Evolutionary conservation across 1,140 invertebrate genomes (phyloP).

Genomic region (Oryctes rhinoceros): DNA sequence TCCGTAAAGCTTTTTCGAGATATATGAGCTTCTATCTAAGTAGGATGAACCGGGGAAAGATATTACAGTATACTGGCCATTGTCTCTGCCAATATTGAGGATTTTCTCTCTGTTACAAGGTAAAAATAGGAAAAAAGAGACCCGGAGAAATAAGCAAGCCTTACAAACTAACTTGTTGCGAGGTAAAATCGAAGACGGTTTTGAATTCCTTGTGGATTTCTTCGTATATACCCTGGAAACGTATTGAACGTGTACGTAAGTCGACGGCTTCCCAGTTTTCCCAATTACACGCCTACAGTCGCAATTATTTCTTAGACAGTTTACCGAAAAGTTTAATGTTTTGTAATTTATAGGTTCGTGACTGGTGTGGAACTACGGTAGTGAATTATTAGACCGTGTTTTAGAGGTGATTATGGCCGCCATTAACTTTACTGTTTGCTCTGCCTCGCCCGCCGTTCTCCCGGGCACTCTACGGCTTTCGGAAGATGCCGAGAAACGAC

Average conservation of each 20-base stretch:
- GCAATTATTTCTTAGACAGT: slow-evolving; percentile 56
- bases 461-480: not conserved
- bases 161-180: not conserved
- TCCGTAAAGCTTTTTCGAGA: no score
- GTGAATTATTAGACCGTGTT: slow-evolving; percentile 51
- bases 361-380: slow-evolving; percentile 47
- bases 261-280: slow-evolving; percentile 44
- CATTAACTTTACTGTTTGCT: slow-evolving; percentile 49
- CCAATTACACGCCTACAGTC: slow-evolving; percentile 54
- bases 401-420: slow-evolving; percentile 51
- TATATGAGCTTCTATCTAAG: no score
- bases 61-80: not conserved
- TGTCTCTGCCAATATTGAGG: not conserved
- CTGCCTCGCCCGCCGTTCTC: not conserved
- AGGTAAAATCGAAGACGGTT: not conserved
- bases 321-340: slow-evolving; percentile 54
- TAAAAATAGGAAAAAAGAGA: not conserved
- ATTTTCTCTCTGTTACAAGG: not conserved
- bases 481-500: not conserved
- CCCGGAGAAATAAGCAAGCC: not conserved
- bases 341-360: slow-evolving; percentile 53
- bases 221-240: not conserved
- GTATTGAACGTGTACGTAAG: not conserved
- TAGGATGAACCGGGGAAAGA: not conserved
- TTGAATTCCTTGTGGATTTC: slow-evolving; percentile 6